Conservation (phyloP, 1,140 invertebrate genomes). For the Aphelinus certus region DNA sequence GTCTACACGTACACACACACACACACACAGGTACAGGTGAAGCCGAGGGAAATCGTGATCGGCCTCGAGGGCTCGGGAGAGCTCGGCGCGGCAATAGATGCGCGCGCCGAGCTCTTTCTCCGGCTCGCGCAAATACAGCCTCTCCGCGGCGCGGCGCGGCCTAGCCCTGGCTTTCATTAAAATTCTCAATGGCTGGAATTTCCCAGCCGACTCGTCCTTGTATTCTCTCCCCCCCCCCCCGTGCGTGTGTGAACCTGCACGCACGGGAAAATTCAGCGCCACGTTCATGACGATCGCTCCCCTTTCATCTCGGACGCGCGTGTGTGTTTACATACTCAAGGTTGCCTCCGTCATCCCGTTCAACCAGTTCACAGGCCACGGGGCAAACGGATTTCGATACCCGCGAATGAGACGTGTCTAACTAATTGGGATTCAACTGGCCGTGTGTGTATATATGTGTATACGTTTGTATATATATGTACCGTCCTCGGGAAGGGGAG, state of each 20-base stretch:
- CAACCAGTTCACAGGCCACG: too few species aligned
- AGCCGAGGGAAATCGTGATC: slow-evolving; percentile 55
- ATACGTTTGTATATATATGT: too few species aligned
- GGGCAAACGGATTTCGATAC: too few species aligned
- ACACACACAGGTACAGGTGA: slow-evolving; percentile 38
- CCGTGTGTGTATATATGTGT: too few species aligned
- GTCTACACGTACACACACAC: too few species aligned
- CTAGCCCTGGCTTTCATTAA: slow-evolving; percentile 29
- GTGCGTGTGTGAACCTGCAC: background rate
- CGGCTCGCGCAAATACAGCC: too few species aligned
- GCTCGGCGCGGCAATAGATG: slow-evolving; percentile 51
- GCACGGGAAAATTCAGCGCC: slow-evolving; percentile 28
- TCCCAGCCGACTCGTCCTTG: slow-evolving; percentile 20
- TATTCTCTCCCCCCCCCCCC: background rate
- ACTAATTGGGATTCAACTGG: too few species aligned
- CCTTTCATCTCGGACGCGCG: slow-evolving; percentile 4
- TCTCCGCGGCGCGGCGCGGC: too few species aligned
- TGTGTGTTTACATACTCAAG: background rate
- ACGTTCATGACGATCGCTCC: slow-evolving; percentile 21
- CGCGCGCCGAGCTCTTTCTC: slow-evolving; percentile 34
- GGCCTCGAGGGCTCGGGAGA: slow-evolving; percentile 51
- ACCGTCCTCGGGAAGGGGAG: too few species aligned
- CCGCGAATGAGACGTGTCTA: too few species aligned
- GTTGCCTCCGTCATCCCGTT: too few species aligned
- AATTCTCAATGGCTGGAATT: slow-evolving; percentile 32